These are phyloP conservation scores for Drosophila baimaii DNA, from an alignment of 1,140 invertebrate genomes.

Conservation along the genomic window DNA sequence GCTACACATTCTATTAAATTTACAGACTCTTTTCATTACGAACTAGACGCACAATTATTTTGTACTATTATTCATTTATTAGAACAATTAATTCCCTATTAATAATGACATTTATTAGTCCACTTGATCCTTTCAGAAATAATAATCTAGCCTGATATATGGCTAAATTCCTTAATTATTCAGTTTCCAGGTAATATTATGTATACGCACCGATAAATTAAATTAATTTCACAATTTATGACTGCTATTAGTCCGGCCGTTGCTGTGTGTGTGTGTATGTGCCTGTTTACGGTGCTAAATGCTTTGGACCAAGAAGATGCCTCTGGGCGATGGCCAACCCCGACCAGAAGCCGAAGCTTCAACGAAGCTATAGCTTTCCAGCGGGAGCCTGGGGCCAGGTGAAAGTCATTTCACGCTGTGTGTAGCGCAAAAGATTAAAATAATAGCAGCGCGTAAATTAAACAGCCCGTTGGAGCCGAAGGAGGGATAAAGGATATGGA, in stretches of 20 bases:
- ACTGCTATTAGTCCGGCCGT: constrained; percentile 12
- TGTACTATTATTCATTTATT: too few species aligned
- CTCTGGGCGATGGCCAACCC: constrained; percentile 39
- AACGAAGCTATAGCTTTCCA: constrained; percentile 22
- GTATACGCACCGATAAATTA: constrained; percentile 18
- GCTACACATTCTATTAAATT: neutral
- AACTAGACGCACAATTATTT: neutral
- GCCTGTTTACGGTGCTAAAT: constrained; percentile 66
- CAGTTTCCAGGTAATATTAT: constrained; percentile 3
- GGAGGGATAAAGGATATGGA: constrained; percentile 7
- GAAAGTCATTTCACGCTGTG: constrained; percentile 82
- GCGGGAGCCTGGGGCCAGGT: constrained; percentile 59
- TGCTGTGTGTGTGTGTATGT: constrained; percentile 31
- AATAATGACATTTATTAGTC: neutral
- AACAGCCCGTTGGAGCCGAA: constrained; percentile 65
- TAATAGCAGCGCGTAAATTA: constrained; percentile 83
- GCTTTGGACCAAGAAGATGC: constrained; percentile 55
- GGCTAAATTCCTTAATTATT: neutral
- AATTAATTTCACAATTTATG: constrained; percentile 9
- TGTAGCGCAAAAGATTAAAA: constrained; percentile 82
- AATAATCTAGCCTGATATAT: neutral
- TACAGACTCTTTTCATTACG: neutral
- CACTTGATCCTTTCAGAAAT: neutral
- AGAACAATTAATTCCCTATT: neutral
- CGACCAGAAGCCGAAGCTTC: constrained; percentile 3